A percentile compares a stretch with the other conserved stretches of the same genome.
phyloP scores from a whole-genome alignment of 2,888 invertebrate species.

The Atherix ibis region DNA sequence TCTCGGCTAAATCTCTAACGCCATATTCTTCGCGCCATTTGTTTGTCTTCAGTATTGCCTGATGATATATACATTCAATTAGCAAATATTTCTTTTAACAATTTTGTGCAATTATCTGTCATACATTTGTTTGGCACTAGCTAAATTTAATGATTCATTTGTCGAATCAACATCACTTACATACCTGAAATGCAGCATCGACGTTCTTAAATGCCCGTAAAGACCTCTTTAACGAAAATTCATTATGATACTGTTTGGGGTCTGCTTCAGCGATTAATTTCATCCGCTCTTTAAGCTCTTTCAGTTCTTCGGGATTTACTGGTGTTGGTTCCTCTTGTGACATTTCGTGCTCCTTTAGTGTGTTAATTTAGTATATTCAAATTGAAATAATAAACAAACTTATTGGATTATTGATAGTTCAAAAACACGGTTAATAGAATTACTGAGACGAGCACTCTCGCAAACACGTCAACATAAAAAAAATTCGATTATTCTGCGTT shows the following conservation, averaged over 20 bases:
- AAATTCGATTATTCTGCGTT: too few species aligned
- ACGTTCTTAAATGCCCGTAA: constrained; percentile 56
- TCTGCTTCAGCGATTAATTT: constrained; percentile 55
- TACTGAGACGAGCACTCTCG: too few species aligned
- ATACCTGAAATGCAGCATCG: constrained; percentile 59
- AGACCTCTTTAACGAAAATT: constrained; percentile 53
- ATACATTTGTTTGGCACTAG: background rate
- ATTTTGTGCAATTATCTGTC: background rate
- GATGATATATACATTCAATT: too few species aligned
- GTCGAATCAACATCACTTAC: constrained; percentile 5
- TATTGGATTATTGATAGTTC: too few species aligned
- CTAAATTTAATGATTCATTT: background rate
- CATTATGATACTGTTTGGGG: constrained; percentile 58
- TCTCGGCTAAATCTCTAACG: constrained; percentile 40
- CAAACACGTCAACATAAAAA: too few species aligned
- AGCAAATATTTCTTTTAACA: too few species aligned
- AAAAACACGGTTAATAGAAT: too few species aligned
- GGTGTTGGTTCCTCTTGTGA: constrained; percentile 28
- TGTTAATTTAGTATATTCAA: too few species aligned
- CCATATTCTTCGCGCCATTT: constrained; percentile 65
- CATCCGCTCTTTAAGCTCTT: constrained; percentile 53
- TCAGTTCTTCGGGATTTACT: constrained; percentile 46
- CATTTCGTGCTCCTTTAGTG: constrained; percentile 17
- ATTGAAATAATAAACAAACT: too few species aligned
- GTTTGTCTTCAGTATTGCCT: constrained; percentile 64